Conservation (phyloP, 1,140 invertebrate genomes). For the Wasmannia auropunctata region DNA sequence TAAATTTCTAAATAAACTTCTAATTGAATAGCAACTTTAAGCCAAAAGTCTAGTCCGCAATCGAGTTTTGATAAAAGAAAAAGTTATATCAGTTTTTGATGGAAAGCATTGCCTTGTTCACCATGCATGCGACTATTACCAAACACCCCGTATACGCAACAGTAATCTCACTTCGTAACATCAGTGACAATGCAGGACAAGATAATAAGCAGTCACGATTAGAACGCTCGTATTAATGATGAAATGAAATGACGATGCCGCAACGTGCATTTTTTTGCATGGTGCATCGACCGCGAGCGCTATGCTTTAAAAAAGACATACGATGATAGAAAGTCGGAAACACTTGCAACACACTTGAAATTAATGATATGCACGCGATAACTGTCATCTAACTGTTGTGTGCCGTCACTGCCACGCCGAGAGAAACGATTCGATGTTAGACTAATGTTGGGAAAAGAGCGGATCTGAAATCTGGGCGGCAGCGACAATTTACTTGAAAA, state of each 20-base stretch:
- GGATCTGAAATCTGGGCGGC: background rate
- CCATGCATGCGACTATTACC: background rate
- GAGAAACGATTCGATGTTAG: constrained; percentile 50
- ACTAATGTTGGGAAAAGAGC: constrained; percentile 49
- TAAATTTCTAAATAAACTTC: background rate
- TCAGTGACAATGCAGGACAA: constrained; percentile 32
- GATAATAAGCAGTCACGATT: constrained; percentile 55
- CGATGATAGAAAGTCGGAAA: constrained; percentile 63
- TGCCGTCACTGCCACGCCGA: background rate
- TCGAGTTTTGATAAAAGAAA: background rate
- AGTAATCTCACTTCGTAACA: constrained; percentile 30
- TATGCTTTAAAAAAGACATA: constrained; percentile 42
- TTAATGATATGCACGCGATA: constrained; percentile 51
- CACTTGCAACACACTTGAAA: constrained; percentile 40
- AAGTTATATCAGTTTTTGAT: background rate
- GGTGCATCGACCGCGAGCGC: constrained; percentile 28
- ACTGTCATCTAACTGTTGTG: constrained; percentile 27
- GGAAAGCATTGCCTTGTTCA: background rate
- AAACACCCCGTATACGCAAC: constrained; percentile 26
- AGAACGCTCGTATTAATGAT: constrained; percentile 46
- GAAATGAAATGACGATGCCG: constrained; percentile 25
- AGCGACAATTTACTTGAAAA: background rate
- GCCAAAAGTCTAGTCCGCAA: constrained; percentile 6
- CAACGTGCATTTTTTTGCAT: constrained; percentile 45
- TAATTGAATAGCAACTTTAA: background rate